Percentiles rank a stretch among this genome's conserved stretches.
These are phyloP conservation scores for Desmodus rotundus DNA, from an alignment of 2,113 vertebrate genomes.

Conservation along the genomic window DNA sequence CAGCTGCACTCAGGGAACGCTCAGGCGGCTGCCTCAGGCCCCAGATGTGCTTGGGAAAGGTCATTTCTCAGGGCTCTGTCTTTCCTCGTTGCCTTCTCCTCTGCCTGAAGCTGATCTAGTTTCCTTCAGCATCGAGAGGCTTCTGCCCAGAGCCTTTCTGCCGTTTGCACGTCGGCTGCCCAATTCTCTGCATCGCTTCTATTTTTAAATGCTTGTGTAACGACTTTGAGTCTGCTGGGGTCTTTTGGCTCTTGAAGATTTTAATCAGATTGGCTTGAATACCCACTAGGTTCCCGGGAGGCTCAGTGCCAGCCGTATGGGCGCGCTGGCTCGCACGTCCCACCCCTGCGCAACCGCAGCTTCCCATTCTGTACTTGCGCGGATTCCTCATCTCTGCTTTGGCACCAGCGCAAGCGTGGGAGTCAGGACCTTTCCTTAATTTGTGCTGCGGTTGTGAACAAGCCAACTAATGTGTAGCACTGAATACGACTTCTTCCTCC, in stretches of 20 bases:
- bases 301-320: background rate
- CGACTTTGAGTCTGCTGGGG: background rate
- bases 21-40: fast-evolving
- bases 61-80: background rate
- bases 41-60: background rate
- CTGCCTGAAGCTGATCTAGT: background rate
- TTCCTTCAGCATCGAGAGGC: background rate
- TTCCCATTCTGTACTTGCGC: background rate
- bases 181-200: background rate
- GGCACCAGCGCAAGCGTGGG: background rate
- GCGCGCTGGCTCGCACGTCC: background rate
- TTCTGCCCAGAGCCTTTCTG: background rate
- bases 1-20: background rate
- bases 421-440: background rate
- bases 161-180: background rate
- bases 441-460: background rate
- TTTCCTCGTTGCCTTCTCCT: background rate
- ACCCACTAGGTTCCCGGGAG: background rate
- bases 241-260: background rate
- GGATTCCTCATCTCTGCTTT: background rate
- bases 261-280: background rate
- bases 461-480: background rate
- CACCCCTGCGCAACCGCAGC: background rate
- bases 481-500: background rate
- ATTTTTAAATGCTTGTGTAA: background rate